Evolutionary conservation across 2,113 vertebrate genomes (phyloP), one percentile per base, ranked within the genome.

Genomic region (Cinclus mexicanus): DNA sequence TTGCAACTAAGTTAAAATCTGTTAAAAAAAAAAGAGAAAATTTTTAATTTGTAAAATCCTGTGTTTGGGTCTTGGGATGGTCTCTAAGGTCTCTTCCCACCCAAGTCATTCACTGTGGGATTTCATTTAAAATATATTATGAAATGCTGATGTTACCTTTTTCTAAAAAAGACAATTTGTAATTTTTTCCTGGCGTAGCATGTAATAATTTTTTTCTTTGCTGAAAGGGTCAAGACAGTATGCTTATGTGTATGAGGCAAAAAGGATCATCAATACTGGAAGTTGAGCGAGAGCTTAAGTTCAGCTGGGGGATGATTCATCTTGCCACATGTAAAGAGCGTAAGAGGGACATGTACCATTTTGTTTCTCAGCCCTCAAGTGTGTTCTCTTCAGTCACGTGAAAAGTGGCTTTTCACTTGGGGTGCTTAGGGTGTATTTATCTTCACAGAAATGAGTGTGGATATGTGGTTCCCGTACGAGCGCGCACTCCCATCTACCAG

Each of bases 361-460:
- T 94, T 94, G 86, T 76, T 87, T 72, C 37, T 4, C 23, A 41
- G 3, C 21, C 56, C 28, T 72, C 61, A 91, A 94, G 80, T 82
- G 61, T 49, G 82, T 64, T 87, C 82, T 80, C 50, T 67, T 86
- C 13, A 78, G 76, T 60, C 67, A 56, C 41, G 57, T 92, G 93
- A 81, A 90, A 96, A 93, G 72, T 76, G 89, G 72, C 95, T 93
- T 96, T 97, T 95, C 92, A 84, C 90, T 96, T 68, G 76, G 86
- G 83, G 88, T 77, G 59, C 86, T 77, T 13, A 63, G 93, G 67
- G 91, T 87, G 91, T 94, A 96, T 97, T 96, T 97, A 96, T 97
- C 93, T 90, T 96, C 74, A 41, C 59, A 92, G 89, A 94, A 96
- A 97, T 95, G 88, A 93, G 93, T 96, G 95, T 96, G 96, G 95